Percentiles rank a stretch among this genome's conserved stretches.
phyloP scores from a whole-genome alignment of 1,140 invertebrate genomes.

The Wiebesia pumilae region DNA sequence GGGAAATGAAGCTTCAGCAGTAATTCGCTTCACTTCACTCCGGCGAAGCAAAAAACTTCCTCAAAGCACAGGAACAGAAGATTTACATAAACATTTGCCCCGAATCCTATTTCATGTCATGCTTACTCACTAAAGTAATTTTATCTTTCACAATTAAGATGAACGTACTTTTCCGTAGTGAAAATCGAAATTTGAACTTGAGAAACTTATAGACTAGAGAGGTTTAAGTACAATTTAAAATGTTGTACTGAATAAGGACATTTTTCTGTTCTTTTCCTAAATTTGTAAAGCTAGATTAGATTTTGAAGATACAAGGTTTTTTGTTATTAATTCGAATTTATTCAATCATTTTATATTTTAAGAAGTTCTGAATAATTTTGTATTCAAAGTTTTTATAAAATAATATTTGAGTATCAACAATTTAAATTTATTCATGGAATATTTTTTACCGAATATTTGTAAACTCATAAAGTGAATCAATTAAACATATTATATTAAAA shows the following conservation, averaged over 20 bases:
- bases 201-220: slow-evolving; percentile 30
- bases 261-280: neutral
- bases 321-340: slow-evolving; percentile 4
- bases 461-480: no score
- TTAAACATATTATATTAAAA: no score
- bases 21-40: slow-evolving; percentile 16
- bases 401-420: no score
- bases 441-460: no score
- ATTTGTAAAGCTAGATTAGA: slow-evolving; percentile 3
- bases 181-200: slow-evolving; percentile 42
- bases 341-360: slow-evolving; percentile 12
- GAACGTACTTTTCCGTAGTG: neutral
- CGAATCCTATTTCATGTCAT: slow-evolving; percentile 36
- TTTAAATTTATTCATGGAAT: no score
- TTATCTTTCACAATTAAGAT: neutral
- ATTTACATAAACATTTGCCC: slow-evolving; percentile 24
- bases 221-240: slow-evolving; percentile 34
- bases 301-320: neutral
- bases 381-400: no score
- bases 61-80: neutral
- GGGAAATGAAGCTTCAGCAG: neutral
- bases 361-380: no score
- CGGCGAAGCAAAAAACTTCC: neutral
- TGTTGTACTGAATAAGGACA: neutral
- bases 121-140: neutral